Base-by-base conservation (phyloP, 1,140 invertebrate genomes). In the Asobara japonica region DNA sequence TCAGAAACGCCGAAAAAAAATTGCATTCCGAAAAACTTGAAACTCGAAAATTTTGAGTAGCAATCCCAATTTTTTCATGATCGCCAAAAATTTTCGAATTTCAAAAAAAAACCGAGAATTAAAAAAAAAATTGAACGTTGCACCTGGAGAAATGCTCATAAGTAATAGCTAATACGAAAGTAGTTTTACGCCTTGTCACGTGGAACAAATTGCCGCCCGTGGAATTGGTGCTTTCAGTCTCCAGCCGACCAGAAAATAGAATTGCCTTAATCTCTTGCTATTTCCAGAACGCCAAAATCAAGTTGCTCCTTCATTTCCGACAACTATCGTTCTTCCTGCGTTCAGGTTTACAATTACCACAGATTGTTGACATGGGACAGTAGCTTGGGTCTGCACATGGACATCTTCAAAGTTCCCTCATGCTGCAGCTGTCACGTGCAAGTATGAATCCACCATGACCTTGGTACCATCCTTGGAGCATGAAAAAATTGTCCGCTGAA, bases 291-390 rank as follows among this genome's bases (percentile, higher is more conserved):
- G 80, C 91, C 94, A 0, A 90, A 92, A 41, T 89, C 92, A 29
- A 90, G 90, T 1, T 96, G 94, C 77, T 93, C 92, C 5, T 95
- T 94, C 79, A 89, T 96, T 20, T 92, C 93, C 0, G 93, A 93
- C 48, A 94, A 94, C 71, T 94, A 95, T 79, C 91, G 93, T 69
- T 95, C 94, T 0, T 92, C 93, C 64, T 96, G 95, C 79, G 89
- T 91, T 2, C 95, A 96, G 89, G 91, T 96, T 0, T 94, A 94
- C 82, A 95, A 95, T 80, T 95, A 95, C 77, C 95, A 96, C 81
- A 89, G 95, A n/a, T 87, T 96, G 4, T 78, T 96, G 0, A 94
- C 94, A 0, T 96, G 94, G 93, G 94, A 95, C 79, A 91, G 93
- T 48, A 91, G 92, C 31, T 89, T 92, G 27, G 94, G 94, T 6